Conservation (phyloP, 2,113 vertebrate species). For the Podilymbus podiceps region DNA sequence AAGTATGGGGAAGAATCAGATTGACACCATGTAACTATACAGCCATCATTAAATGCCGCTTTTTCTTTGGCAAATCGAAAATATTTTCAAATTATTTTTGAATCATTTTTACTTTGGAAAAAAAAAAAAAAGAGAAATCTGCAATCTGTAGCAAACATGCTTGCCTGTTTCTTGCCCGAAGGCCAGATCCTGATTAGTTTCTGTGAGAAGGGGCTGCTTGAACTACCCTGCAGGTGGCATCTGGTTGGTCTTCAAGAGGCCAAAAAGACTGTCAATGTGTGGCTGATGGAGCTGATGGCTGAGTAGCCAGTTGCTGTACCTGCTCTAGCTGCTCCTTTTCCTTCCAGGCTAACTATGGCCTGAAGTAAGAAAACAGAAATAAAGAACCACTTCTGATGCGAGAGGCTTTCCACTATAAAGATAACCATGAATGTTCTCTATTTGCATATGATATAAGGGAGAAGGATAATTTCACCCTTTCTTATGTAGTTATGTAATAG, state of each 20-base stretch:
- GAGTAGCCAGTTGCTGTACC: neutral
- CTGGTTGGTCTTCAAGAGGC: neutral
- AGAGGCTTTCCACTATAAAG: neutral
- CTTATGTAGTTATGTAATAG: neutral
- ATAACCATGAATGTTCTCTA: neutral
- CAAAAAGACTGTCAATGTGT: fast-evolving
- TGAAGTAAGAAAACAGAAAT: neutral
- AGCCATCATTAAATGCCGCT: neutral
- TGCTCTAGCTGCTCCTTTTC: neutral
- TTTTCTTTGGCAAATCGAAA: neutral
- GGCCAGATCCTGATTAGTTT: neutral
- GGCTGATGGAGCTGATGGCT: neutral
- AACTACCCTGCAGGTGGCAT: neutral
- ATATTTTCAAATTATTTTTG: neutral
- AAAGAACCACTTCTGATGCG: neutral
- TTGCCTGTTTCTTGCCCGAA: neutral
- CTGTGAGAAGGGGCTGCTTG: neutral
- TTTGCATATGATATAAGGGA: neutral
- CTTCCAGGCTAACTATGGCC: neutral
- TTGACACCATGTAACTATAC: neutral
- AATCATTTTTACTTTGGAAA: neutral
- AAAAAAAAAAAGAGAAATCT: neutral
- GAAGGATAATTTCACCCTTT: neutral
- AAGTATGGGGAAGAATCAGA: neutral
- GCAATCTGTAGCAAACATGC: fast-evolving